Conservation (phyloP, 1,140 invertebrate species). For the Drosophila teissieri region DNA sequence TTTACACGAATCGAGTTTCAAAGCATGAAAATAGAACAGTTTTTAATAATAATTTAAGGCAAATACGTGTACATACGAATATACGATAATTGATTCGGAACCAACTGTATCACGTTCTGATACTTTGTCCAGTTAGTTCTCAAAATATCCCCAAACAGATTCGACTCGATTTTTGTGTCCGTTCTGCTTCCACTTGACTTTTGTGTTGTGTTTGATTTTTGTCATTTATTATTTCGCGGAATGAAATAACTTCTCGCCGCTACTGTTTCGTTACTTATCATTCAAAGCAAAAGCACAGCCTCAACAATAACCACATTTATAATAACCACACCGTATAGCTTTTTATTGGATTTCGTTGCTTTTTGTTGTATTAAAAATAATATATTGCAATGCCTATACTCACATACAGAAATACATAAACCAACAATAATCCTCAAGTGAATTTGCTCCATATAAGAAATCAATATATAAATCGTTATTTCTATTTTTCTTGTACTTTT, state of each 20-base stretch:
- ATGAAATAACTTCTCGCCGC: slow-evolving; percentile 39
- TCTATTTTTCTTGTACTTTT: slow-evolving; percentile 82
- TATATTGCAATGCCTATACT: slow-evolving; percentile 33
- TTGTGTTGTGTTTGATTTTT: slow-evolving; percentile 30
- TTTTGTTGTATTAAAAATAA: slow-evolving; percentile 32
- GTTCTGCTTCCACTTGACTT: slow-evolving; percentile 41
- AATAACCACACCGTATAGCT: slow-evolving; percentile 40
- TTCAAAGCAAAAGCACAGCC: slow-evolving; percentile 44
- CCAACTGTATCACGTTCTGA: background rate
- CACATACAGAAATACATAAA: slow-evolving; percentile 48
- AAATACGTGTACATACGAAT: slow-evolving; percentile 10
- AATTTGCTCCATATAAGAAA: slow-evolving; percentile 51
- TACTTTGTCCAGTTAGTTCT: slow-evolving; percentile 1
- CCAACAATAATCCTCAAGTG: slow-evolving; percentile 42
- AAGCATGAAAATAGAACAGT: slow-evolving; percentile 29
- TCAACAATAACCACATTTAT: slow-evolving; percentile 37
- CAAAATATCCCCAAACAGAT: background rate
- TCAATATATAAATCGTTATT: slow-evolving; percentile 70
- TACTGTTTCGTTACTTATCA: slow-evolving; percentile 26
- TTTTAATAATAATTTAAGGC: slow-evolving; percentile 1
- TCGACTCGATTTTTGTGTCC: slow-evolving; percentile 46
- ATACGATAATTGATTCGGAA: background rate
- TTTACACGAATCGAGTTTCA: slow-evolving; percentile 29
- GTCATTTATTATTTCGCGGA: slow-evolving; percentile 22
- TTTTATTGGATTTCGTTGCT: slow-evolving; percentile 40